Evolutionary conservation across 2,113 vertebrate species (phyloP).

Genomic region (Dipodomys ordii): DNA sequence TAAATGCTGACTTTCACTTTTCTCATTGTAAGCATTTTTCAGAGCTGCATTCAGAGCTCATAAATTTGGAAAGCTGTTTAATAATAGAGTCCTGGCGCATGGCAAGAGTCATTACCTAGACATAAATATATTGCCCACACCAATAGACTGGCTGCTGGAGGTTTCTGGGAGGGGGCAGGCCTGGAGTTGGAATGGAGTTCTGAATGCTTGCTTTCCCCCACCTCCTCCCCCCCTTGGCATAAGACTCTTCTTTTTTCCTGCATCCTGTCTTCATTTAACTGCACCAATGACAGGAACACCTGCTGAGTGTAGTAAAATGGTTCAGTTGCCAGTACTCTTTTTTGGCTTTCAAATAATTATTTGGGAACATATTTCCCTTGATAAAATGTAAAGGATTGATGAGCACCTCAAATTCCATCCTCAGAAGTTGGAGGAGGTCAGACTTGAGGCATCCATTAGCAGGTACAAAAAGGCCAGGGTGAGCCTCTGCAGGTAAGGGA

Average conservation of each 20-base stretch:
- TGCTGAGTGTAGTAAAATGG: neutral
- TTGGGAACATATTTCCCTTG: neutral
- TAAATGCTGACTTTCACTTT: neutral
- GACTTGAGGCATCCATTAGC: neutral
- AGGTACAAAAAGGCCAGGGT: accelerated
- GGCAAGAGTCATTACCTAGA: neutral
- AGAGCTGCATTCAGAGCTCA: neutral
- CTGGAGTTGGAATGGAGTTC: neutral
- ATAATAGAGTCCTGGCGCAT: neutral
- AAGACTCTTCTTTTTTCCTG: neutral
- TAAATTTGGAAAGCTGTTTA: neutral
- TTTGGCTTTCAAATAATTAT: neutral
- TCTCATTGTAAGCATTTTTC: neutral
- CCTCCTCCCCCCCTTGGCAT: neutral
- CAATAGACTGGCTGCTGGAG: neutral
- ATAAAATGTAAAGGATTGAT: neutral
- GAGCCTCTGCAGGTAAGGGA: neutral
- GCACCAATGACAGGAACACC: neutral
- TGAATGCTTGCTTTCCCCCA: neutral
- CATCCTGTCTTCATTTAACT: neutral
- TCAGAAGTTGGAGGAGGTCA: neutral
- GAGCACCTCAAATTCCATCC: neutral
- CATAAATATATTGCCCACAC: neutral
- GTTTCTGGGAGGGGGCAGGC: no score
- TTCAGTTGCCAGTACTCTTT: neutral